phyloP scores from a whole-genome alignment of 2,888 invertebrate genomes.

The Harpalus rubripes region DNA sequence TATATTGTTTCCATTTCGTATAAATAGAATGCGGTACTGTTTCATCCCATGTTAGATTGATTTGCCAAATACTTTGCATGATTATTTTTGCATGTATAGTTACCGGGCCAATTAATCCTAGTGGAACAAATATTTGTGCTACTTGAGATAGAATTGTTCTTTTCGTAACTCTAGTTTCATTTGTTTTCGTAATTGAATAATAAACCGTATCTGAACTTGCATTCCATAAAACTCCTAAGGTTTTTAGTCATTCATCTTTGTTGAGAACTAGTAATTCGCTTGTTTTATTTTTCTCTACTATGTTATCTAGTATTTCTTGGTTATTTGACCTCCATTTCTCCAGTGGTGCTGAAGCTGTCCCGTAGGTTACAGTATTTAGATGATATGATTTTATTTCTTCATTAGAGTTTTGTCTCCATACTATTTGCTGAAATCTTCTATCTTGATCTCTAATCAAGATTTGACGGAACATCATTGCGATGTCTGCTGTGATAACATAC shows the following conservation, averaged over 20 bases:
- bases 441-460: neutral
- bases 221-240: slow-evolving; percentile 37
- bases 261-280: slow-evolving; percentile 34
- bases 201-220: slow-evolving; percentile 5
- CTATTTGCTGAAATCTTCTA: neutral
- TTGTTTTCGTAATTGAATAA: neutral
- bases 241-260: slow-evolving; percentile 25
- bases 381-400: neutral
- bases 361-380: neutral
- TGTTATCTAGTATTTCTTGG: slow-evolving; percentile 15
- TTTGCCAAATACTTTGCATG: slow-evolving; percentile 39
- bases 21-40: slow-evolving; percentile 32
- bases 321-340: slow-evolving; percentile 50
- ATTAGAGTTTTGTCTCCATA: neutral
- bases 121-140: slow-evolving; percentile 39
- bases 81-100: slow-evolving; percentile 42
- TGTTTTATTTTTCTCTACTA: slow-evolving; percentile 14
- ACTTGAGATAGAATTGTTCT: slow-evolving; percentile 46
- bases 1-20: slow-evolving; percentile 23
- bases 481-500: slow-evolving; percentile 11
- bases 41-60: slow-evolving; percentile 45
- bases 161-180: slow-evolving; percentile 22
- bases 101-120: slow-evolving; percentile 42
- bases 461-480: slow-evolving; percentile 9
- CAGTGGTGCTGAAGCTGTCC: too few species aligned